Evolutionary conservation across 2,888 invertebrate genomes (phyloP).

Genomic region (Tinea trinotella): DNA sequence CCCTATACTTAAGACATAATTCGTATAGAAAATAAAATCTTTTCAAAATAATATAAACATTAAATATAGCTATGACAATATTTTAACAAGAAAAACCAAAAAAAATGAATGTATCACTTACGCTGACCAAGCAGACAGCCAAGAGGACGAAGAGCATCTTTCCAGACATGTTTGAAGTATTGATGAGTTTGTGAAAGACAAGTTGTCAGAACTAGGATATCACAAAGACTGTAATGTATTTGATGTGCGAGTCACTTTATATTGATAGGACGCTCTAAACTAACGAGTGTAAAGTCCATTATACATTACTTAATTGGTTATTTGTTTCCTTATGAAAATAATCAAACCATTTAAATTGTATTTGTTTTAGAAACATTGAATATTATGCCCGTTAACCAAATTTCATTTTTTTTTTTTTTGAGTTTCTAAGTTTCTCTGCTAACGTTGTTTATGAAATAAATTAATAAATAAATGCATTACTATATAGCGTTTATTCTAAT

Average conservation of each 20-base stretch:
- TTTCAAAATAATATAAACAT: background rate
- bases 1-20: too few species aligned
- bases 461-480: too few species aligned
- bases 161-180: slow-evolving; percentile 2
- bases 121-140: slow-evolving; percentile 47
- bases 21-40: background rate
- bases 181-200: background rate
- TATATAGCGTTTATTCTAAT: too few species aligned
- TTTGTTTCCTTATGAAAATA: too few species aligned
- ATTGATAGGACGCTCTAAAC: background rate
- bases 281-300: slow-evolving; percentile 4
- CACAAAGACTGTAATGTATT: background rate
- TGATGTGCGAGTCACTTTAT: background rate
- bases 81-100: background rate
- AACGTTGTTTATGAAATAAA: too few species aligned
- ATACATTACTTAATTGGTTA: background rate
- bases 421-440: too few species aligned
- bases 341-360: too few species aligned
- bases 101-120: slow-evolving; percentile 31
- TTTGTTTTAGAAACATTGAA: too few species aligned
- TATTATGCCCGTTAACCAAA: too few species aligned
- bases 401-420: too few species aligned
- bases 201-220: background rate
- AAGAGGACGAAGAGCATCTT: slow-evolving; percentile 42
- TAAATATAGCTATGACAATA: background rate